A percentile compares a stretch with the other conserved stretches of the same genome.
Evolutionary conservation across 1,140 invertebrate species (phyloP).

Genomic region (Drosophila repleta): DNA sequence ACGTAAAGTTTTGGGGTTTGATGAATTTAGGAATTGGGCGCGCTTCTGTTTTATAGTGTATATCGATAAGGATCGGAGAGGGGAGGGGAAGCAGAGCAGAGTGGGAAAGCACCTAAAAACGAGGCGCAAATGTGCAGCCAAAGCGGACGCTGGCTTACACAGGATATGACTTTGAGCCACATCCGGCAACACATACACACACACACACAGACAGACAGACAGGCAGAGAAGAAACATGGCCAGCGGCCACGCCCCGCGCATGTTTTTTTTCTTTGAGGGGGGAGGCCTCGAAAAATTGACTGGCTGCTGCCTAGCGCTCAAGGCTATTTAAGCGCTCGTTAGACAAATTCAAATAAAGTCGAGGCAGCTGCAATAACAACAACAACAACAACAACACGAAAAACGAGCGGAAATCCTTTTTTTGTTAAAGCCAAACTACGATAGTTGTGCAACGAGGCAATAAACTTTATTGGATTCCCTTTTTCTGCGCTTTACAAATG

Average conservation of each 20-base stretch:
- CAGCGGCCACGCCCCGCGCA: slow-evolving; percentile 27
- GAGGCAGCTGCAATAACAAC: slow-evolving; percentile 20
- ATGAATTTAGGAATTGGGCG: slow-evolving; percentile 46
- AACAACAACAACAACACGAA: slow-evolving; percentile 11
- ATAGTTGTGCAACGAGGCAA: slow-evolving; percentile 54
- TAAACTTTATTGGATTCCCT: slow-evolving; percentile 54
- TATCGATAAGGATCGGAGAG: not conserved
- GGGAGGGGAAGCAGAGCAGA: not conserved
- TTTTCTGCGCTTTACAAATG: slow-evolving; percentile 6
- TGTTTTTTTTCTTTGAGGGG: slow-evolving; percentile 4
- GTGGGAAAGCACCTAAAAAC: slow-evolving; percentile 15
- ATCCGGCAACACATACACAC: slow-evolving; percentile 41
- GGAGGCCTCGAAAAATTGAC: slow-evolving; percentile 16
- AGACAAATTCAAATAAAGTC: slow-evolving; percentile 50
- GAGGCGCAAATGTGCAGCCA: slow-evolving; percentile 46
- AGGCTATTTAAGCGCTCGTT: slow-evolving; percentile 51
- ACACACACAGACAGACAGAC: slow-evolving; percentile 17
- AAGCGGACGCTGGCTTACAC: slow-evolving; percentile 49
- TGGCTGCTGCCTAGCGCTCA: slow-evolving; percentile 35
- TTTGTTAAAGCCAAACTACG: slow-evolving; percentile 24
- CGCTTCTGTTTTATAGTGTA: slow-evolving; percentile 46
- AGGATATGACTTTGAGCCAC: slow-evolving; percentile 63
- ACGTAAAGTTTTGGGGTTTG: slow-evolving; percentile 18
- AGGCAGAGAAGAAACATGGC: slow-evolving; percentile 34
- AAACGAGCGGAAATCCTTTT: slow-evolving; percentile 29